Conservation (phyloP, 2,888 invertebrate genomes). For the Drosophila pegasa region DNA sequence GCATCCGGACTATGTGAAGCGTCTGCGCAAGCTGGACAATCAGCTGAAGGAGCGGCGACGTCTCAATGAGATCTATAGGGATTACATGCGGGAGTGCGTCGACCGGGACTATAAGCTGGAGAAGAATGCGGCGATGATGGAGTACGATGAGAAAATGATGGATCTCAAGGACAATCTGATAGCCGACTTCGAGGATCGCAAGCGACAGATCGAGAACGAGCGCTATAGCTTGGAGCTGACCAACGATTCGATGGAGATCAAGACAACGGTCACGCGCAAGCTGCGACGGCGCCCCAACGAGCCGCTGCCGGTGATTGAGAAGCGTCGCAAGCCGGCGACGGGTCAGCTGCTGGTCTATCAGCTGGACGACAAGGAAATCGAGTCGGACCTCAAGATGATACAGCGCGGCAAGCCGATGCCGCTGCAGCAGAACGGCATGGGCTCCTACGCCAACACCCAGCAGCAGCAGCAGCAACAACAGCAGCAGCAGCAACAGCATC, state of each 20-base stretch:
- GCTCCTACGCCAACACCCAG: slow-evolving; percentile 65
- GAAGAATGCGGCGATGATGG: slow-evolving; percentile 94
- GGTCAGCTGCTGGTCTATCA: slow-evolving; percentile 94
- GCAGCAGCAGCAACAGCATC: slow-evolving; percentile 34
- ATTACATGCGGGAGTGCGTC: slow-evolving; percentile 93
- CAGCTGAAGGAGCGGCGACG: slow-evolving; percentile 92
- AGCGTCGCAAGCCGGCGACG: slow-evolving; percentile 93
- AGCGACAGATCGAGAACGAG: slow-evolving; percentile 95
- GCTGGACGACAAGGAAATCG: slow-evolving; percentile 95
- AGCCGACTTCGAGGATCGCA: slow-evolving; percentile 96
- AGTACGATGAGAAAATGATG: slow-evolving; percentile 96
- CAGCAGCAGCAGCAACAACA: slow-evolving; percentile 60
- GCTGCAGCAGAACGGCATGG: slow-evolving; percentile 85
- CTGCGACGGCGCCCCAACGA: slow-evolving; percentile 96
- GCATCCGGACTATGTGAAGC: slow-evolving; percentile 93
- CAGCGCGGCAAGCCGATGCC: slow-evolving; percentile 87
- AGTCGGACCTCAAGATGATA: slow-evolving; percentile 93
- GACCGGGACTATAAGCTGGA: slow-evolving; percentile 95
- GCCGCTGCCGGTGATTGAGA: slow-evolving; percentile 94
- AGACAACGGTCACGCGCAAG: slow-evolving; percentile 97
- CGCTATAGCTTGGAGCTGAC: slow-evolving; percentile 95
- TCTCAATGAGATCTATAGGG: slow-evolving; percentile 91
- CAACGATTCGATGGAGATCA: slow-evolving; percentile 95
- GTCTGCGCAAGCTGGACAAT: slow-evolving; percentile 92
- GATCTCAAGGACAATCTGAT: slow-evolving; percentile 95